Conservation (phyloP, 1,140 invertebrate genomes). For the Drosophila rhopaloa region DNA sequence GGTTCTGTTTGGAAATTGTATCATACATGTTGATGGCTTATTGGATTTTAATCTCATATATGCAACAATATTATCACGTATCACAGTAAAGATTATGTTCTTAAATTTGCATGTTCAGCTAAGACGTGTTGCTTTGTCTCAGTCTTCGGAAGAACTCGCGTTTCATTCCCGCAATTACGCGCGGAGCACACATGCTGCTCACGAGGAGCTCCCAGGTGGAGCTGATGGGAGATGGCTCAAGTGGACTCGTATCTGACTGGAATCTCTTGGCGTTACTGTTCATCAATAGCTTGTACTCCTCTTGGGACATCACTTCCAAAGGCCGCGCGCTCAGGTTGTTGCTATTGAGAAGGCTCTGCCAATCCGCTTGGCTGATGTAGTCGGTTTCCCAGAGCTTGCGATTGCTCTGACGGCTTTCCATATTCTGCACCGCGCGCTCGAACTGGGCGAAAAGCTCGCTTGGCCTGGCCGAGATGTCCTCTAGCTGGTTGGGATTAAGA, state of each 20-base stretch:
- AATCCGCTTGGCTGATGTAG: conserved; percentile 32
- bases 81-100: conserved; percentile 67
- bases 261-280: conserved; percentile 34
- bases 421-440: conserved; percentile 43
- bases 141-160: conserved; percentile 53
- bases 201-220: conserved; percentile 55
- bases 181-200: conserved; percentile 68
- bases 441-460: conserved; percentile 57
- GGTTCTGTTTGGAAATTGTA: conserved; percentile 55
- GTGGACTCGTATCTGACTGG: neutral
- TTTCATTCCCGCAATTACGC: conserved; percentile 56
- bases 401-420: conserved; percentile 9
- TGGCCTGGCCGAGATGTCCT: conserved; percentile 35
- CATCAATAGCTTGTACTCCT: conserved; percentile 41
- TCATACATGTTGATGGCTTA: conserved; percentile 54
- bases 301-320: conserved; percentile 45
- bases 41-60: conserved; percentile 76
- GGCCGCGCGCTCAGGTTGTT: conserved; percentile 6
- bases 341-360: conserved; percentile 1
- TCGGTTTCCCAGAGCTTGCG: conserved; percentile 50
- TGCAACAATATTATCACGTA: conserved; percentile 47
- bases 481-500: conserved; percentile 78
- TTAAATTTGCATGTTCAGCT: conserved; percentile 10
- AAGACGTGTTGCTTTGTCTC: conserved; percentile 8
- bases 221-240: conserved; percentile 30